Percentiles rank a stretch among this genome's conserved stretches.
Conservation (phyloP, 2,113 vertebrate species). For the Telmatochromis sp. region DNA sequence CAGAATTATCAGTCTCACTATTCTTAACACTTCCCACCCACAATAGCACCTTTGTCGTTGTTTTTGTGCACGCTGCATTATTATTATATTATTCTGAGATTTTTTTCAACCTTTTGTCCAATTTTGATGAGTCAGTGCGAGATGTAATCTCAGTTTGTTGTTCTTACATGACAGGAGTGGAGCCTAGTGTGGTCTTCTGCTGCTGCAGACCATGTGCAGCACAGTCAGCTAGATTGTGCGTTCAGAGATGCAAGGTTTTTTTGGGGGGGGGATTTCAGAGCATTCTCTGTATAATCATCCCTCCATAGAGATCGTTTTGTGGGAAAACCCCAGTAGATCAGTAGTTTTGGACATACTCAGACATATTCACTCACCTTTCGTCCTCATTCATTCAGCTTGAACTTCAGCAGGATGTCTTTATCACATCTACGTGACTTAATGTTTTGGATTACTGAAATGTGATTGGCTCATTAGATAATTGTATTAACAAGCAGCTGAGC, state of each 20-base stretch:
- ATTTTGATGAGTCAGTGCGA: not conserved
- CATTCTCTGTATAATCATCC: not conserved
- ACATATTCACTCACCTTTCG: not conserved
- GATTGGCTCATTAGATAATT: not conserved
- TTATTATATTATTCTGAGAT: not conserved
- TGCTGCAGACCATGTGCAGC: not conserved
- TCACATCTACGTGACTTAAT: not conserved
- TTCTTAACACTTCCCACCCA: not conserved
- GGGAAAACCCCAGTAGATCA: not conserved
- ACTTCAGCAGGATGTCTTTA: not conserved
- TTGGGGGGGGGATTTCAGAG: not conserved
- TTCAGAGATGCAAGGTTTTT: not conserved
- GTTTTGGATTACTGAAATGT: not conserved
- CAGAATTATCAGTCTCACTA: not conserved
- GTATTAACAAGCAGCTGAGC: not conserved
- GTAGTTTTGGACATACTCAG: not conserved
- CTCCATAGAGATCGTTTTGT: not conserved
- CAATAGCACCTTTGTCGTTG: not conserved
- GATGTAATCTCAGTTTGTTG: not conserved
- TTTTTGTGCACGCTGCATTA: not conserved
- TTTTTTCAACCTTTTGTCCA: not conserved
- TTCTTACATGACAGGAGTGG: not conserved
- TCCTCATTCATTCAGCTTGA: not conserved
- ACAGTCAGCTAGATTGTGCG: not conserved
- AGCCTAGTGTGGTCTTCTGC: not conserved